Conservation (phyloP, 2,888 invertebrate species). For the Cheilosia urbana region DNA sequence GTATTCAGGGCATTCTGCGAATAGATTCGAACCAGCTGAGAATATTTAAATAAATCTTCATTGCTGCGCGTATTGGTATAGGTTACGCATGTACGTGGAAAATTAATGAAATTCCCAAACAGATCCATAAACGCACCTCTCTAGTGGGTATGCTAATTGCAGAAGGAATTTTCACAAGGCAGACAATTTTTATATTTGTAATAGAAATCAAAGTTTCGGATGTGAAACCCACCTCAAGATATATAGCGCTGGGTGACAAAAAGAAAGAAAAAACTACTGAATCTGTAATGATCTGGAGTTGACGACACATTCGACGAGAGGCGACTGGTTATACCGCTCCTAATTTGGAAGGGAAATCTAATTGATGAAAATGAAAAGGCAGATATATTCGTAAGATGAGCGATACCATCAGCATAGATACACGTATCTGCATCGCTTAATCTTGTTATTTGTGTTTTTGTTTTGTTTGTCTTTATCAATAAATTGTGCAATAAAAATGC, state of each 20-base stretch:
- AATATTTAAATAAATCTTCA: background rate
- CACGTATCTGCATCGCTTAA: constrained; percentile 4
- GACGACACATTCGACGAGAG: constrained; percentile 40
- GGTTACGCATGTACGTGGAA: background rate
- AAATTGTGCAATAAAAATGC: constrained; percentile 42
- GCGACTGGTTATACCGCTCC: constrained; percentile 20
- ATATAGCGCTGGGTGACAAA: constrained; percentile 6
- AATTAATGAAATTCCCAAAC: background rate
- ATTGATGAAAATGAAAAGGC: constrained; percentile 9
- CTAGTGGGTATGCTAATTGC: constrained; percentile 1
- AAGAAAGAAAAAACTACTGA: constrained; percentile 14
- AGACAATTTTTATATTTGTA: background rate
- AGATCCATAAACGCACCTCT: constrained; percentile 8
- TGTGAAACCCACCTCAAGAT: constrained; percentile 8
- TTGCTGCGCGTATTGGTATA: background rate
- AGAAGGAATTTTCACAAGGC: background rate
- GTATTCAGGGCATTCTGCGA: background rate
- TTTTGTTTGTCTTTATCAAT: background rate
- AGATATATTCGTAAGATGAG: constrained; percentile 7
- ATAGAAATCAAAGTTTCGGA: constrained; percentile 32
- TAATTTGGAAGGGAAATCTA: constrained; percentile 34
- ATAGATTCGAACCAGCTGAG: background rate
- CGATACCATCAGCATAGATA: constrained; percentile 20
- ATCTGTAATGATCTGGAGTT: constrained; percentile 31
- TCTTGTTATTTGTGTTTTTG: constrained; percentile 22